These are phyloP conservation scores for Arizona elegans DNA, from an alignment of 2,113 vertebrate species.

Conservation along the genomic window DNA sequence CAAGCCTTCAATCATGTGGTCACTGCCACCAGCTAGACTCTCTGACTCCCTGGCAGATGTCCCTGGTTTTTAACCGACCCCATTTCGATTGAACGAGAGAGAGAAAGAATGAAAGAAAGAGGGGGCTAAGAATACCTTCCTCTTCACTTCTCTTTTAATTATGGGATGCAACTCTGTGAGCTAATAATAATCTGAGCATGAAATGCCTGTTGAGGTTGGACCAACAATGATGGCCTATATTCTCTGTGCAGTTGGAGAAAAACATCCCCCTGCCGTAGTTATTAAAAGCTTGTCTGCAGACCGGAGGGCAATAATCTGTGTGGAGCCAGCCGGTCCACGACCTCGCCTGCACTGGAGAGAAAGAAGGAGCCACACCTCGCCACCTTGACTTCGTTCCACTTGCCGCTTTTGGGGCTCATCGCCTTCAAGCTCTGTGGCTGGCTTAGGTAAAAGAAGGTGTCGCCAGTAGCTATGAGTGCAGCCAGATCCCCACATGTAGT, in stretches of 20 bases:
- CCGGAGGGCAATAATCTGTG: conserved; percentile 57
- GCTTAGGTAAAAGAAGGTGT: neutral
- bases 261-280: neutral
- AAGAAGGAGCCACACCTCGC: conserved; percentile 57
- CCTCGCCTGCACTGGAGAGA: conserved; percentile 56
- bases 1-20: neutral
- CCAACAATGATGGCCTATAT: conserved; percentile 12
- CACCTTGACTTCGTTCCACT: conserved; percentile 53
- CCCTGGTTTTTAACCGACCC: neutral
- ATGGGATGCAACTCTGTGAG: conserved; percentile 20
- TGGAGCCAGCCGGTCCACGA: conserved; percentile 61
- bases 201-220: neutral
- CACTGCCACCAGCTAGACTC: neutral
- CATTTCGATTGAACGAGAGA: neutral
- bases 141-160: conserved; percentile 15
- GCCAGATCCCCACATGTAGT: neutral
- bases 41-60: neutral
- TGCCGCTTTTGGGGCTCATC: conserved; percentile 40
- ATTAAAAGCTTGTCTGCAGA: conserved; percentile 57
- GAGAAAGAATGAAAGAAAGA: neutral
- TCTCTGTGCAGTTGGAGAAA: conserved; percentile 41
- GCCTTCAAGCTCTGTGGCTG: conserved; percentile 22
- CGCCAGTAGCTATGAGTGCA: conserved; percentile 23
- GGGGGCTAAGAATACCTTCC: neutral
- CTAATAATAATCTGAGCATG: conserved; percentile 8